Evolutionary conservation across 2,113 vertebrate species (phyloP).

Genomic region (Antennarius striatus): DNA sequence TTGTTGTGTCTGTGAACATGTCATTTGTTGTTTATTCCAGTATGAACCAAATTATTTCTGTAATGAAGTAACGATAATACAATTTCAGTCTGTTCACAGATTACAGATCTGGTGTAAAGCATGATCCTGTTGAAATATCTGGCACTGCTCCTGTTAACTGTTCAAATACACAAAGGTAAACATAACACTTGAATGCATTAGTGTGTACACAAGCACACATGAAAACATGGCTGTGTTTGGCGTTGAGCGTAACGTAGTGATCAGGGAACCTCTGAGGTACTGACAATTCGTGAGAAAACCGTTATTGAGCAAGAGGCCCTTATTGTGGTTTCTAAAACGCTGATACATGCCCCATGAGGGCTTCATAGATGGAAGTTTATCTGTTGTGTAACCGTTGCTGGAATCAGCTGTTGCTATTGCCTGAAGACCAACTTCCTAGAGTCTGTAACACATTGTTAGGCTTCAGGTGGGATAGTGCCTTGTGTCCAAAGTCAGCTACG

Average conservation of each 20-base stretch:
- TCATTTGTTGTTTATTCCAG: not conserved
- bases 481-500: too few relatives aligned
- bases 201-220: not conserved
- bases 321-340: not conserved
- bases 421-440: too few relatives aligned
- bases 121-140: constrained; percentile 62
- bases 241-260: too few relatives aligned
- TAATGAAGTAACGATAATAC: not conserved
- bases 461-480: too few relatives aligned
- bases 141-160: constrained; percentile 41
- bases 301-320: not conserved
- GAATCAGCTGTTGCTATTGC: not conserved
- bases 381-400: not conserved
- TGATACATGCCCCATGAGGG: too few relatives aligned
- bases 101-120: constrained; percentile 23
- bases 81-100: constrained; percentile 11
- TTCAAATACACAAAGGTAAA: constrained; percentile 55
- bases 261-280: constrained; percentile 20
- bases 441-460: too few relatives aligned
- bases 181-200: not conserved
- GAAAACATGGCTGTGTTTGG: not conserved
- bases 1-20: not conserved
- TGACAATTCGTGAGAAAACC: constrained; percentile 22
- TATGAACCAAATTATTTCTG: not conserved
- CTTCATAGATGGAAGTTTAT: not conserved